phyloP scores from a whole-genome alignment of 2,888 invertebrate genomes.

The Tinea pellionella region DNA sequence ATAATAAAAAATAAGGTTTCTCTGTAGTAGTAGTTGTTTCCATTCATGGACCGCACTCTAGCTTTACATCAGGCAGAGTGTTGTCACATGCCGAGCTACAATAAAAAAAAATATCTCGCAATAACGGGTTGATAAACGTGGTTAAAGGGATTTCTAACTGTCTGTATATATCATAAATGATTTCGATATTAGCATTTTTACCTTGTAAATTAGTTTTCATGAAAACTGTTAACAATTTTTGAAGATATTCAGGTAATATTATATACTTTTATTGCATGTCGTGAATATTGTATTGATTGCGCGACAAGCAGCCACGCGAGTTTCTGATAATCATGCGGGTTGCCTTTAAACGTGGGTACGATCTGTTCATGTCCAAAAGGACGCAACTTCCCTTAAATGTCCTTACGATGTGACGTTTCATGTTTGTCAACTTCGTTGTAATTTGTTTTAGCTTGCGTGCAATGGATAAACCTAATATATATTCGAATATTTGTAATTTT shows the following conservation, averaged over 20 bases:
- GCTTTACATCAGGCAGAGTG: too few species aligned
- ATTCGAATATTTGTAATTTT: too few species aligned
- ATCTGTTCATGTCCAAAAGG: background rate
- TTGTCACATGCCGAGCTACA: too few species aligned
- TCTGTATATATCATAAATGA: too few species aligned
- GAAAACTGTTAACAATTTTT: background rate
- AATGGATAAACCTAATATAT: background rate
- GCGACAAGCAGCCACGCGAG: constrained; percentile 13
- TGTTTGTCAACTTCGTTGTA: background rate
- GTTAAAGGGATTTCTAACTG: too few species aligned
- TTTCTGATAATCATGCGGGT: constrained; percentile 9
- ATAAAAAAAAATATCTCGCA: too few species aligned
- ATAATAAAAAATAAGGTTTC: too few species aligned
- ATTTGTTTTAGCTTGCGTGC: background rate
- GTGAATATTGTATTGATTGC: constrained; percentile 12
- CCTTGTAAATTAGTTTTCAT: background rate
- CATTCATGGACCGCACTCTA: too few species aligned
- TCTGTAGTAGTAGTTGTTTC: too few species aligned
- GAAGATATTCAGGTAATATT: constrained; percentile 6
- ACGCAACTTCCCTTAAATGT: background rate
- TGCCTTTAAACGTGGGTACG: constrained; percentile 1
- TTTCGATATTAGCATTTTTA: too few species aligned
- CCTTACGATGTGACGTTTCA: background rate
- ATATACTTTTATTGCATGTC: constrained; percentile 11
- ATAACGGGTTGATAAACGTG: too few species aligned